phyloP scores from a whole-genome alignment of 2,113 vertebrate species.

The Pachycephala philippinensis region DNA sequence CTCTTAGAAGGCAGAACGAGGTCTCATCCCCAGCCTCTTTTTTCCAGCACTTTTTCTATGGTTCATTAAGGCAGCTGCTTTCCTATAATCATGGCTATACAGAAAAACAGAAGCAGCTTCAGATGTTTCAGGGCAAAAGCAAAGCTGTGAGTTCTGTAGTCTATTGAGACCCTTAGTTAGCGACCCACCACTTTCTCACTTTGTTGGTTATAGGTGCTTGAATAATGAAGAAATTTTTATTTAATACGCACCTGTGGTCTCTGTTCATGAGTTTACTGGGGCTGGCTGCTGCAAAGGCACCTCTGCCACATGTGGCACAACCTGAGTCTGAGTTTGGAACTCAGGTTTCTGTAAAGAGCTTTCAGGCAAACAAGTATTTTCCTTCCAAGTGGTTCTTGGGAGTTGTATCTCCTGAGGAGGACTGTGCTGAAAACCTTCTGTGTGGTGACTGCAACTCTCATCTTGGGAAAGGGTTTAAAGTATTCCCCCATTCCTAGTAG shows the following conservation, averaged over 20 bases:
- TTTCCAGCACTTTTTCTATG: accelerated
- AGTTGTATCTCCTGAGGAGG: neutral
- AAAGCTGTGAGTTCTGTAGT: neutral
- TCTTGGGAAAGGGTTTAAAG: conserved; percentile 15
- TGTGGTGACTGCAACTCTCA: neutral
- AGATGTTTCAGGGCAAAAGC: neutral
- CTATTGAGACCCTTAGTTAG: neutral
- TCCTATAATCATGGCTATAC: neutral
- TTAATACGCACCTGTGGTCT: neutral
- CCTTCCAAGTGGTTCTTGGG: neutral
- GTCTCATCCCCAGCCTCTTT: neutral
- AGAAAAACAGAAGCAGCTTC: neutral
- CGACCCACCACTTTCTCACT: neutral
- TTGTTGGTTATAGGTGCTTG: neutral
- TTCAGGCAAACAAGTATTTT: conserved; percentile 2
- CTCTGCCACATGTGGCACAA: neutral
- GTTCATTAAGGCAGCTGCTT: neutral
- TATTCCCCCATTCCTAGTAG: neutral
- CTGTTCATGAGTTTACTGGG: neutral
- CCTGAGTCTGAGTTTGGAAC: neutral
- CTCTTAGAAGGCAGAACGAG: neutral
- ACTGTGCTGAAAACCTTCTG: conserved; percentile 5
- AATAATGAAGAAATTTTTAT: neutral
- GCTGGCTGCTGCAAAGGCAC: neutral
- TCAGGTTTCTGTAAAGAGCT: conserved; percentile 17